These are phyloP conservation scores for Drosophila dunni DNA, from an alignment of 1,140 invertebrate genomes.

Conservation along the genomic window DNA sequence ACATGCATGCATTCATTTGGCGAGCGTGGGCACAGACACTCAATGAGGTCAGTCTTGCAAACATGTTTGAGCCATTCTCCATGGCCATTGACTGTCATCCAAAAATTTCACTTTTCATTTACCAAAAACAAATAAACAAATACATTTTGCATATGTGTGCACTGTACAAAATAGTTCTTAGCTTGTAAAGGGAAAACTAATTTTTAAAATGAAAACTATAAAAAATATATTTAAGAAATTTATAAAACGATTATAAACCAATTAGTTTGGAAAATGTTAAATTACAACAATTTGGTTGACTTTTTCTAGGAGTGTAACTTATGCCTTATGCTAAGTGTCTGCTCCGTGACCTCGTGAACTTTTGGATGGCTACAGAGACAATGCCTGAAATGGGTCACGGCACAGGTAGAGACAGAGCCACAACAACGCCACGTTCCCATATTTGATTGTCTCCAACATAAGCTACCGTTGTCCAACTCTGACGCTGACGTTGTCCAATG, in stretches of 20 bases:
- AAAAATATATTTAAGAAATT: too few relatives aligned
- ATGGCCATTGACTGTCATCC: slow-evolving; percentile 34
- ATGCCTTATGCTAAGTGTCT: slow-evolving; percentile 46
- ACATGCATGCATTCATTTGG: background rate
- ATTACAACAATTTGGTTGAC: too few relatives aligned
- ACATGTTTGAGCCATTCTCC: slow-evolving; percentile 16
- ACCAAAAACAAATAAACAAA: slow-evolving; percentile 11
- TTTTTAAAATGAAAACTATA: too few relatives aligned
- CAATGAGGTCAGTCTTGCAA: slow-evolving; percentile 52
- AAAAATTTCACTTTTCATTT: slow-evolving; percentile 74
- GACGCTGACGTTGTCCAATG: slow-evolving; percentile 13
- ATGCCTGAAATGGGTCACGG: slow-evolving; percentile 40
- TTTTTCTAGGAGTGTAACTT: background rate
- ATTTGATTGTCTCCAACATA: slow-evolving; percentile 74
- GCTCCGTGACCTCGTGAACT: slow-evolving; percentile 65
- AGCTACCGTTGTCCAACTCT: slow-evolving; percentile 62
- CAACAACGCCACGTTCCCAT: slow-evolving; percentile 64
- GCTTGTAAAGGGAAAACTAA: too few relatives aligned
- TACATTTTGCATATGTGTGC: slow-evolving; percentile 3
- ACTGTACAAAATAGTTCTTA: too few relatives aligned
- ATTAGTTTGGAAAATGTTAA: too few relatives aligned
- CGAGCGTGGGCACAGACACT: slow-evolving; percentile 45
- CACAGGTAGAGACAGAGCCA: slow-evolving; percentile 37
- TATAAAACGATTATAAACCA: too few relatives aligned
- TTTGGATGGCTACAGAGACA: slow-evolving; percentile 25